Base-by-base conservation (phyloP, 2,888 invertebrate genomes). In the Hyles lineata region DNA sequence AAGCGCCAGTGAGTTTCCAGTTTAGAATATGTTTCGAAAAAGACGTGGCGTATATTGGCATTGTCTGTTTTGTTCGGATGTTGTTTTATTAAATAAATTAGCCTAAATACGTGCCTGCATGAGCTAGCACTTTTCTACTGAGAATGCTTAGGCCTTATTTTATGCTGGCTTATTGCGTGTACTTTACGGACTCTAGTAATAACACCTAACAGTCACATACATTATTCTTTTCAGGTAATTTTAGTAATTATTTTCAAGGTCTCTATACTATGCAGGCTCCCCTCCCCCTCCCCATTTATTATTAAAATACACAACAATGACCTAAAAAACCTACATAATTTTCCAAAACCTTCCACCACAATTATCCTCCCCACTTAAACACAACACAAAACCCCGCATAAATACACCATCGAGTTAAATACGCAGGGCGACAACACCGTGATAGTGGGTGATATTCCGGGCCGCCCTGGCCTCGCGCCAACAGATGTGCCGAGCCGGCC, bases 401-500 rank as follows among this genome's bases (percentile, higher is more conserved):
- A 43, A 11, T 43, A 11, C 43, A 43, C 43, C 11, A 15, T 11
- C 43, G 2, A 43, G 43, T 11, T 43, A 15, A 43, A 43, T 11
- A 43, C 43, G 23, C 43, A 15, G 6, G 7, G 67, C 50, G 62
- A 62, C 62, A 67, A 67, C 17, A 67, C 43, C 50, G 43, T 50
- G 23, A 67, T 67, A 67, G 43, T 43, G 15, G 23, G 67, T 50
- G 23, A 59, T 70, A 58, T 72, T 67, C 72, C n/a, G n/a, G n/a
- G n/a, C n/a, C n/a, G n/a, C n/a, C 11, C 58, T 73, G 73, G 73
- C 70, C 19, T 1, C 9, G n/a, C 23, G 70, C 70, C 73, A 73
- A 55, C 73, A 70, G 73, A 70, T 70, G 70, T 35, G 61, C 61
- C 52, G 61, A 61, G 60, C 70, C n/a, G 25, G 69, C 70, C 61